Conservation (phyloP, 2,113 vertebrate species). For the Cisticola juncidis region DNA sequence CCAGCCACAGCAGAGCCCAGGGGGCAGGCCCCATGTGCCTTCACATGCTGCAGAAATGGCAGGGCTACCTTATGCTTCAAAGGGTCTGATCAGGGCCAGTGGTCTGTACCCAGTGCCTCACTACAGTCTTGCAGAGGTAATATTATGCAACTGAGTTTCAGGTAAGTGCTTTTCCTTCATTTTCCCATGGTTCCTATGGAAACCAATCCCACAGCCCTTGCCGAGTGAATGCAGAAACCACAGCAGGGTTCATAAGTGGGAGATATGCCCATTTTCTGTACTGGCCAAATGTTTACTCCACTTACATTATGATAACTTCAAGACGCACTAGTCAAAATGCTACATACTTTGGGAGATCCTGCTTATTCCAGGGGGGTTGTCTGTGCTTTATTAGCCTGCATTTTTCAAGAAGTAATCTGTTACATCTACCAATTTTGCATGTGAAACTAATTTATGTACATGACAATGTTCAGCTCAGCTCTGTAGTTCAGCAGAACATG, state of each 20-base stretch:
- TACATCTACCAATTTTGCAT: not conserved
- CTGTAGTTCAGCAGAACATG: not conserved
- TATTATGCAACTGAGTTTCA: not conserved
- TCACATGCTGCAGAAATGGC: not conserved
- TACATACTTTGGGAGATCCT: not conserved
- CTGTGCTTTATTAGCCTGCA: not conserved
- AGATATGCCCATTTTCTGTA: not conserved
- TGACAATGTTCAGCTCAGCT: not conserved
- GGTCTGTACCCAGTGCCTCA: not conserved
- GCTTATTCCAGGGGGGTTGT: not conserved
- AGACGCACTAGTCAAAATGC: not conserved
- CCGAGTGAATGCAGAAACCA: not conserved
- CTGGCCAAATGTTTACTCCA: not conserved
- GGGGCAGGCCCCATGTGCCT: fast-evolving
- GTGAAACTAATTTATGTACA: not conserved
- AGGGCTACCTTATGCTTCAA: not conserved
- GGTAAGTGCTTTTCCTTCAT: not conserved
- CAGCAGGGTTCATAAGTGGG: not conserved
- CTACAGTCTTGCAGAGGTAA: not conserved
- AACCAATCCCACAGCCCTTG: not conserved
- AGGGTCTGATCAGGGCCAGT: not conserved
- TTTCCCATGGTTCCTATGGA: slow-evolving; percentile 13
- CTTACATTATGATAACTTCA: not conserved
- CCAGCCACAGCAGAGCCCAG: fast-evolving
- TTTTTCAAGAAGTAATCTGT: not conserved